Evolutionary conservation across 2,797 vertebrate genomes (phyloP).

Genomic region (Syncerus caffer): DNA sequence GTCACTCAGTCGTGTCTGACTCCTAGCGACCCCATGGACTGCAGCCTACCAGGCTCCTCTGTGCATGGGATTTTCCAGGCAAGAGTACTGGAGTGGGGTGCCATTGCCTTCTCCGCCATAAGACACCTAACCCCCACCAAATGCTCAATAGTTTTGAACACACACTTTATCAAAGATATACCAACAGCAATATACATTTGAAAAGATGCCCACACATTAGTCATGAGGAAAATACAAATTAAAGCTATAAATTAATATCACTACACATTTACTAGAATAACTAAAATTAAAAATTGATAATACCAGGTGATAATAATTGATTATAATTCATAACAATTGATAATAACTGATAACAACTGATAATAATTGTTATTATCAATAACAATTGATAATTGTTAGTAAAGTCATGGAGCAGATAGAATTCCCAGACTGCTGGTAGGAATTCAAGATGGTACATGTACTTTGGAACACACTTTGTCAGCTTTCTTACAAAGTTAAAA

Average conservation of each 20-base stretch:
- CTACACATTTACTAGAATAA: not conserved
- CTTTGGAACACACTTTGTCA: not conserved
- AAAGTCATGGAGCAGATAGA: not conserved
- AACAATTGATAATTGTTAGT: not conserved
- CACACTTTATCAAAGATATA: not conserved
- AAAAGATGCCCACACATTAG: slow-evolving; percentile 7
- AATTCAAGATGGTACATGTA: not conserved
- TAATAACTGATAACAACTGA: not conserved
- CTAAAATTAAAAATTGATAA: not conserved
- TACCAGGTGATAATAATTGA: not conserved
- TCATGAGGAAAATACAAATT: slow-evolving; percentile 7
- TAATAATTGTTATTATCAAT: not conserved
- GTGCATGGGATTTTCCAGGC: too few relatives aligned
- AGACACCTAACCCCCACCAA: not conserved
- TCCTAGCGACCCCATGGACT: too few relatives aligned
- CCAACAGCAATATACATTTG: not conserved
- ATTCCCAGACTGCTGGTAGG: not conserved
- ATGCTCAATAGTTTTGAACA: not conserved
- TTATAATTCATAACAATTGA: not conserved
- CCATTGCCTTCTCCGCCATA: not conserved
- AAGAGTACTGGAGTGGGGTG: too few relatives aligned
- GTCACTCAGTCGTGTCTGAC: too few relatives aligned
- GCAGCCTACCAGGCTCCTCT: too few relatives aligned
- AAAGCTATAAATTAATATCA: not conserved
- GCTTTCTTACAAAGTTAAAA: slow-evolving; percentile 30